A percentile compares a stretch with the other conserved stretches of the same genome.
These are phyloP conservation scores for Berghia stephanieae DNA, from an alignment of 1,140 invertebrate species.

Conservation along the genomic window DNA sequence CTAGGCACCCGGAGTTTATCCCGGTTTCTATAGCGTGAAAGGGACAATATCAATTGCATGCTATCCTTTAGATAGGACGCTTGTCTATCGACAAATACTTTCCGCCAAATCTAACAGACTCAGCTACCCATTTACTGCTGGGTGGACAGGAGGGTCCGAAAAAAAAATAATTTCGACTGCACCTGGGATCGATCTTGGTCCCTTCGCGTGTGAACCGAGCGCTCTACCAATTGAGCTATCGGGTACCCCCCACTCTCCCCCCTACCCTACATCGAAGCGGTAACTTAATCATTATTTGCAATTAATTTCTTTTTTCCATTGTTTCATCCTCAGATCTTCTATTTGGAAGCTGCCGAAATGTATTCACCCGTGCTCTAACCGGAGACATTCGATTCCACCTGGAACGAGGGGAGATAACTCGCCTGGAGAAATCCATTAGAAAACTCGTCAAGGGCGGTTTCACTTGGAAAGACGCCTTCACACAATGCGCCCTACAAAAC, in stretches of 20 bases:
- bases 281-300: not conserved
- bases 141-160: no score
- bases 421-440: constrained; percentile 40
- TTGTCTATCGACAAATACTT: no score
- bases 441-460: constrained; percentile 44
- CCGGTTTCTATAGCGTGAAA: no score
- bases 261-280: not conserved
- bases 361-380: constrained; percentile 17
- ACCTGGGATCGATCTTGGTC: no score
- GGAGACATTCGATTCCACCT: constrained; percentile 38
- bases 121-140: no score
- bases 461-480: constrained; percentile 50
- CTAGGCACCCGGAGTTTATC: not conserved
- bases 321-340: constrained; percentile 46
- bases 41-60: no score
- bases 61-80: no score
- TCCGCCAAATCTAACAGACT: no score
- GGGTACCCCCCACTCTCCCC: not conserved
- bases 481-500: constrained; percentile 56
- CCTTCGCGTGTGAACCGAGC: no score
- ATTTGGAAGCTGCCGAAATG: constrained; percentile 46
- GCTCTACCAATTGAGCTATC: no score
- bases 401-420: constrained; percentile 35
- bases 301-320: constrained; percentile 10
- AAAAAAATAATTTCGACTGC: no score